Conservation (phyloP, 2,113 vertebrate genomes). For the Cyphomyrus discorhynchus region DNA sequence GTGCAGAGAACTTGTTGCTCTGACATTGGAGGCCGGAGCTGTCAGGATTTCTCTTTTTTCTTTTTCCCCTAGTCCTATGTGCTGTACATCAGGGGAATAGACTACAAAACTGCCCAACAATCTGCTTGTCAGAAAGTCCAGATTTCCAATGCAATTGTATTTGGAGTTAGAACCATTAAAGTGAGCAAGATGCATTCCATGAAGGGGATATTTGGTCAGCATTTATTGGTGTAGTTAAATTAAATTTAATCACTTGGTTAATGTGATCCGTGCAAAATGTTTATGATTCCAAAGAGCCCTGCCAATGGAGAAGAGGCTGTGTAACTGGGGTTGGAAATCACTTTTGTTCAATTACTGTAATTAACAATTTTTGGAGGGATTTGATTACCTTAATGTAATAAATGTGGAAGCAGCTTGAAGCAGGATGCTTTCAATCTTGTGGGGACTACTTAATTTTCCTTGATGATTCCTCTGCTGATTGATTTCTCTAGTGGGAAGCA, state of each 20-base stretch:
- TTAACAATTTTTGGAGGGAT: constrained; percentile 20
- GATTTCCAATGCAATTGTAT: not conserved
- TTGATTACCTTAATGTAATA: constrained; percentile 27
- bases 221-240: not conserved
- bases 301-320: not conserved
- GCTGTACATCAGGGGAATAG: constrained; percentile 18
- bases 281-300: constrained; percentile 11
- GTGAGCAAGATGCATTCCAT: not conserved
- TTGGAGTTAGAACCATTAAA: not conserved
- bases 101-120: not conserved
- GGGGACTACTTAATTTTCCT: constrained; percentile 20
- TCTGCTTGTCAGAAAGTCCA: not conserved
- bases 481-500: constrained; percentile 16
- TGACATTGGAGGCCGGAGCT: constrained; percentile 8
- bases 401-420: constrained; percentile 23
- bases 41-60: not conserved
- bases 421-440: constrained; percentile 15
- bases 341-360: constrained; percentile 22
- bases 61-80: not conserved
- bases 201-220: constrained; percentile 5
- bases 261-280: constrained; percentile 13
- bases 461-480: constrained; percentile 14
- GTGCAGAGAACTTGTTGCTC: constrained; percentile 40
- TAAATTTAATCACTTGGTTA: constrained; percentile 12
- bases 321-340: constrained; percentile 12